These are phyloP conservation scores for Salvator merianae DNA, from an alignment of 2,113 vertebrate species.

Conservation along the genomic window DNA sequence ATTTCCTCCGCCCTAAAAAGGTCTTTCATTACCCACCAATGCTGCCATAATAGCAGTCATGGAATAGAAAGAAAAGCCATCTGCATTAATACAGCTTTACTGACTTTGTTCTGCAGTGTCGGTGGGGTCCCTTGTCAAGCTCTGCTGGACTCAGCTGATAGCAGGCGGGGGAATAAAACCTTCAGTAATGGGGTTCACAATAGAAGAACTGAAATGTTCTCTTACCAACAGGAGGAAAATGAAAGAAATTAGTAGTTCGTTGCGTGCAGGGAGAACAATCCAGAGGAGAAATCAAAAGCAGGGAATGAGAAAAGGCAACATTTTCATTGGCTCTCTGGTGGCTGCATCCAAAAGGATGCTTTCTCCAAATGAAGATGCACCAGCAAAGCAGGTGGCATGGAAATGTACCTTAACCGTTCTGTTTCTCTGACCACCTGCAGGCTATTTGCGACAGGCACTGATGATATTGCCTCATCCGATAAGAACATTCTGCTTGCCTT, in stretches of 20 bases:
- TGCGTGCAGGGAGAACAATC: slow-evolving; percentile 3
- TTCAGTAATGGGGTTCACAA: not conserved
- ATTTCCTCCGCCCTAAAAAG: slow-evolving; percentile 67
- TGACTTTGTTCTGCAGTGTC: slow-evolving; percentile 41
- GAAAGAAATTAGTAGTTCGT: slow-evolving; percentile 18
- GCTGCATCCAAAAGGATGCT: not conserved
- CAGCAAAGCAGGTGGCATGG: not conserved
- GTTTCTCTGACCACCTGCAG: not conserved
- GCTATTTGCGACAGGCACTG: not conserved
- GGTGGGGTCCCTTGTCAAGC: not conserved
- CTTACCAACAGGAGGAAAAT: slow-evolving; percentile 21
- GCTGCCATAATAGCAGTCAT: slow-evolving; percentile 56
- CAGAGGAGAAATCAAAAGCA: slow-evolving; percentile 29
- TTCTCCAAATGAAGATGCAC: not conserved
- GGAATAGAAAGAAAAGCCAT: slow-evolving; percentile 55
- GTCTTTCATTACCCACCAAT: slow-evolving; percentile 66
- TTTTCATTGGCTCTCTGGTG: slow-evolving; percentile 12
- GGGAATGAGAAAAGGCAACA: not conserved
- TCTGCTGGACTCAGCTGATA: not conserved
- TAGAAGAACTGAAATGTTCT: not conserved
- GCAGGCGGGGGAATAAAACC: not conserved
- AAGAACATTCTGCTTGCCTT: not conserved
- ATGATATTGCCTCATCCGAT: not conserved
- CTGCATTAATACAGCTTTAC: slow-evolving; percentile 59
- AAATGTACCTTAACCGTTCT: not conserved